These are phyloP conservation scores for Phenganax marumi DNA, from an alignment of 92 coral and sea anemone species.

Conservation along the genomic window DNA sequence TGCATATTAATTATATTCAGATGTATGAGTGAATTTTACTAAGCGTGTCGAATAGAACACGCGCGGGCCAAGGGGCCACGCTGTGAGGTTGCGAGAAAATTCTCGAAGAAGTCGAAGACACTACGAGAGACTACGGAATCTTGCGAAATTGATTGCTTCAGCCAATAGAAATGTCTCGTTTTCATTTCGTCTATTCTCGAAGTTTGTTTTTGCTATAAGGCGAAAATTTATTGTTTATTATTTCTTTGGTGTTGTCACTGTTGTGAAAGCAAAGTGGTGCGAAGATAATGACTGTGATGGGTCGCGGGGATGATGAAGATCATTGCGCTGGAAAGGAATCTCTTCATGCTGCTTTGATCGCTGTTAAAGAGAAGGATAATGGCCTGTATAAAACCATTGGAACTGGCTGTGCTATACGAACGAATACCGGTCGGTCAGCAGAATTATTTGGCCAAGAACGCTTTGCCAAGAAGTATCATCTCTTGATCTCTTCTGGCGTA, in stretches of 20 bases:
- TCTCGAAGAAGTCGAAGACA: background rate
- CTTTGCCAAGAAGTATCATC: conserved; percentile 27
- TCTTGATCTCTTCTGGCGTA: conserved; percentile 37
- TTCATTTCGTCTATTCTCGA: background rate
- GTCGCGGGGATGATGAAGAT: background rate
- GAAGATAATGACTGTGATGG: conserved; percentile 34
- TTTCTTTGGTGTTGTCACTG: background rate
- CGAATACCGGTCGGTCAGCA: background rate
- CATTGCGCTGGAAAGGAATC: background rate
- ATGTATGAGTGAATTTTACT: too few relatives aligned
- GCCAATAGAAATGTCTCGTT: conserved; percentile 12
- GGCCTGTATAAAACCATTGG: conserved; percentile 26
- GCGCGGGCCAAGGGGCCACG: too few relatives aligned
- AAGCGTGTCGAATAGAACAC: too few relatives aligned
- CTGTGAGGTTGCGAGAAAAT: background rate
- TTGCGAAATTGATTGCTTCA: background rate
- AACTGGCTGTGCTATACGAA: conserved; percentile 42
- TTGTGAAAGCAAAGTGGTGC: conserved; percentile 1
- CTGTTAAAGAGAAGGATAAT: conserved; percentile 35
- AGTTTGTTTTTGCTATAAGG: conserved; percentile 7
- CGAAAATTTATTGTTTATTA: background rate
- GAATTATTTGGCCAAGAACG: too few relatives aligned
- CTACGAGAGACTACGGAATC: background rate
- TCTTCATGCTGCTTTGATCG: conserved; percentile 29
- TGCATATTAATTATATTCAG: too few relatives aligned